Base-by-base conservation (phyloP, 2,797 vertebrate species). In the Scolopax bukidnonensis region DNA sequence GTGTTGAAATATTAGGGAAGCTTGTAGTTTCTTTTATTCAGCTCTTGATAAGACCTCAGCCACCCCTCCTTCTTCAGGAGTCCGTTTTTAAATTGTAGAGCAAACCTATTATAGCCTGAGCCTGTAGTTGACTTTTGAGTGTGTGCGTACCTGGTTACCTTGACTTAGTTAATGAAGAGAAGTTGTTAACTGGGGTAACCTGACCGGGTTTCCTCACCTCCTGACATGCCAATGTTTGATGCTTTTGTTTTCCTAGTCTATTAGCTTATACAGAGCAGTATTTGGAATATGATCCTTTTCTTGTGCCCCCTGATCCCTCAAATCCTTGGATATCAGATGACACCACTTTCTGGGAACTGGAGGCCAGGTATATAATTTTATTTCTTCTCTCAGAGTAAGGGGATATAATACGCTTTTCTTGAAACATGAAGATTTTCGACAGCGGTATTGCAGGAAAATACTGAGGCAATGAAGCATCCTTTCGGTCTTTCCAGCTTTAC, bases 291-390 rank as follows among this genome's bases (percentile, higher is more conserved):
- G 99, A 99, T 97, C 99, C 99, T 16, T 99, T 99, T 97, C 99
- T 99, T 95, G 98, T 98, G 43, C 98, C 98, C 68, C 98, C 99
- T 91, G 99, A 99, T 92, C 99, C 99, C 43, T 99, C 99, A 68
- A 99, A 99, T 81, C 99, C 99, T 53, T 99, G 99, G 99, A 98
- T 99, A 90, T 98, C 99, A 78, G 99, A 99, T 94, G 99, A 99
- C 93, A 98, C 98, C 75, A 99, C 98, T 59, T 98, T 99, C 96
- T 99, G 99, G 99, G 99, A 99, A 96, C 98, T 99, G 40, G 99
- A 99, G 97, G 98, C 98, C 91, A 99, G 99, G 99, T 99, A 95
- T 74, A 96, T 83, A 51, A 48, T 38, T 54, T 87, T 84, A 77
- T 89, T 94, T 64, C 71, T 45, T 94, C 50, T 84, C 59, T 82